phyloP scores from a whole-genome alignment of 2,797 vertebrate genomes.

The Aselliscus stoliczkanus region DNA sequence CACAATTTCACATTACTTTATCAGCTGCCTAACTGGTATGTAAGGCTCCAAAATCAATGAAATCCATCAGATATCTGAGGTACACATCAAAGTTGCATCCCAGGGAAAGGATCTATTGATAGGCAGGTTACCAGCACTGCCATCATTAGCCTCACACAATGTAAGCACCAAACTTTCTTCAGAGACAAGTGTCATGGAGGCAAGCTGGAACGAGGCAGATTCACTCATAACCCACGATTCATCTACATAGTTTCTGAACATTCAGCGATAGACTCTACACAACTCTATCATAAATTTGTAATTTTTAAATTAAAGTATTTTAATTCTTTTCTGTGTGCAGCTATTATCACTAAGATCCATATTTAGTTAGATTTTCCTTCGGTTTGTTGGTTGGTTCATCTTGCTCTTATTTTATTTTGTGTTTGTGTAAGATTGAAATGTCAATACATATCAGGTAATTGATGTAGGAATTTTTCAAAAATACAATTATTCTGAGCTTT shows the following conservation, averaged over 20 bases:
- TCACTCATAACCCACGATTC: neutral
- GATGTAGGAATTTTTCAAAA: neutral
- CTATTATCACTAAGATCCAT: neutral
- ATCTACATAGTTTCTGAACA: constrained; percentile 14
- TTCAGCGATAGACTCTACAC: neutral
- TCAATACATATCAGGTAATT: neutral
- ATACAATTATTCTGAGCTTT: neutral
- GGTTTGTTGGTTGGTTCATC: neutral
- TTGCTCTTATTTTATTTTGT: neutral
- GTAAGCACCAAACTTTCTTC: constrained; percentile 82
- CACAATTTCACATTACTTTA: constrained; percentile 93
- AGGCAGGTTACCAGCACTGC: constrained; percentile 92
- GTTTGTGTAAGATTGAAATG: neutral
- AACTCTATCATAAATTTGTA: neutral
- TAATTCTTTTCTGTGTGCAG: neutral
- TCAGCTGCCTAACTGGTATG: constrained; percentile 92
- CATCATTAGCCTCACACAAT: constrained; percentile 93
- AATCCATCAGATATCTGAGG: constrained; percentile 92
- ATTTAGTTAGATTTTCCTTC: neutral
- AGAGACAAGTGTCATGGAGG: neutral
- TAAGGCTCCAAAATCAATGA: constrained; percentile 92
- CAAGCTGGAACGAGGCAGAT: neutral
- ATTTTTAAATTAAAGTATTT: neutral
- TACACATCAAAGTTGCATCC: constrained; percentile 92
- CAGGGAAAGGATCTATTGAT: constrained; percentile 89